Evolutionary conservation across 2,888 invertebrate species (phyloP).

Genomic region (Dasypogon diadema): DNA sequence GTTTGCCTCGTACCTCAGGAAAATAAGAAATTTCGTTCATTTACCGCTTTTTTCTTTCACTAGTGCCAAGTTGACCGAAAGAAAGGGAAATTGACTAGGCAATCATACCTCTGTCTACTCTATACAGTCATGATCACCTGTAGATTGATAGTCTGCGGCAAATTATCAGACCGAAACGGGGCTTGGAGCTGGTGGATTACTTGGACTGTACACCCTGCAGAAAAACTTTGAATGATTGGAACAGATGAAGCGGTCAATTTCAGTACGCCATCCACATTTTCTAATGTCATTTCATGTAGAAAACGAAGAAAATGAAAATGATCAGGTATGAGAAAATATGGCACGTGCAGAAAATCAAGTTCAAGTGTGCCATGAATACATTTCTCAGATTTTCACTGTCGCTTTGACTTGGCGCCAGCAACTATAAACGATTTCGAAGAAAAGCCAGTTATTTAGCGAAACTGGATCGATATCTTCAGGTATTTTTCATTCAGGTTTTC

Average conservation of each 20-base stretch:
- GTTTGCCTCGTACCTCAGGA: neutral
- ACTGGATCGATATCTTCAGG: neutral
- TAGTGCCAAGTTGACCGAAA: slow-evolving; percentile 33
- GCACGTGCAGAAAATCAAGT: slow-evolving; percentile 46
- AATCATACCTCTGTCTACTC: slow-evolving; percentile 11
- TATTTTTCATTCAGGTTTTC: neutral
- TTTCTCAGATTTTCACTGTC: slow-evolving; percentile 9
- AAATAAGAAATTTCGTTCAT: slow-evolving; percentile 41
- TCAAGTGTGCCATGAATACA: slow-evolving; percentile 16
- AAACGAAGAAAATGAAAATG: slow-evolving; percentile 32
- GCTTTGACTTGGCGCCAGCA: neutral
- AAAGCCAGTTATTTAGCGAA: no score
- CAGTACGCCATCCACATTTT: slow-evolving; percentile 19
- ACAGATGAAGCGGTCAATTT: slow-evolving; percentile 7
- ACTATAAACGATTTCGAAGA: neutral
- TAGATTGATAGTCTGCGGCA: slow-evolving; percentile 6
- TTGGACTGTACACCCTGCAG: neutral
- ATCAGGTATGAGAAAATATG: slow-evolving; percentile 13
- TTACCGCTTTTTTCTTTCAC: slow-evolving; percentile 19
- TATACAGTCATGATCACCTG: slow-evolving; percentile 11
- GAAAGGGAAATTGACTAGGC: slow-evolving; percentile 42
- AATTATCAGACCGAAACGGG: slow-evolving; percentile 37
- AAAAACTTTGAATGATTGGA: slow-evolving; percentile 22
- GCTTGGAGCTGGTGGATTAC: neutral
- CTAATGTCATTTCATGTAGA: slow-evolving; percentile 20